A percentile compares a stretch with the other conserved stretches of the same genome.
Conservation (phyloP, 1,140 invertebrate genomes). For the Bombus superbus region DNA sequence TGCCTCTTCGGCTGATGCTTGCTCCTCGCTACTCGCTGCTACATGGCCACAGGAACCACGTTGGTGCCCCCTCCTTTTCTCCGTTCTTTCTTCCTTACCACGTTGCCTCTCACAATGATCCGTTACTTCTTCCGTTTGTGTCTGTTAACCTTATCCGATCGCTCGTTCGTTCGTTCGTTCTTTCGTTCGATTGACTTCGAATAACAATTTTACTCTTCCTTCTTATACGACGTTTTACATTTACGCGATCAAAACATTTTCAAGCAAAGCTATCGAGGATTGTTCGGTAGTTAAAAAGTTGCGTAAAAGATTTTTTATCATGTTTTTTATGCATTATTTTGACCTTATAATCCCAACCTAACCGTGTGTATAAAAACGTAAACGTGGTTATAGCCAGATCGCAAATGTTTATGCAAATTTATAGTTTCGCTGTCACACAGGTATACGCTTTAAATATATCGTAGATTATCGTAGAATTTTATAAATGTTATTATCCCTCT, state of each 20-base stretch:
- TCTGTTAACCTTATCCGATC: not conserved
- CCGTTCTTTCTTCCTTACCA: slow-evolving; percentile 42
- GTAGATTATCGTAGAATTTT: too few species aligned
- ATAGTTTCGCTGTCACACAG: not conserved
- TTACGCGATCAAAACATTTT: not conserved
- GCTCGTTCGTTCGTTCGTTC: not conserved
- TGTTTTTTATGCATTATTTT: too few species aligned
- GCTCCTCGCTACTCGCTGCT: slow-evolving; percentile 5
- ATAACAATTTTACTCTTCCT: not conserved
- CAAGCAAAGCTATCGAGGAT: not conserved
- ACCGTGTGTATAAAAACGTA: too few species aligned
- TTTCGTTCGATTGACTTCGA: not conserved
- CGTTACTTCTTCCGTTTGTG: slow-evolving; percentile 48
- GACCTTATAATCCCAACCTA: too few species aligned
- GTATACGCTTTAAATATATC: too few species aligned
- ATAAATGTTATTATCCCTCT: not conserved
- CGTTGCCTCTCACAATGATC: slow-evolving; percentile 42
- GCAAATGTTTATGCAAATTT: not conserved
- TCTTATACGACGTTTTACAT: not conserved
- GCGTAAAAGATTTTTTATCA: too few species aligned
- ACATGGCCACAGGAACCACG: slow-evolving; percentile 51
- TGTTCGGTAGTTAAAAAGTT: too few species aligned
- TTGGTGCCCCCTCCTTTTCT: slow-evolving; percentile 40
- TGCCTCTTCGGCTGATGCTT: slow-evolving; percentile 45
- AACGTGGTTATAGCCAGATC: too few species aligned